phyloP scores from a whole-genome alignment of 2,113 vertebrate genomes.

The Elephas maximus region DNA sequence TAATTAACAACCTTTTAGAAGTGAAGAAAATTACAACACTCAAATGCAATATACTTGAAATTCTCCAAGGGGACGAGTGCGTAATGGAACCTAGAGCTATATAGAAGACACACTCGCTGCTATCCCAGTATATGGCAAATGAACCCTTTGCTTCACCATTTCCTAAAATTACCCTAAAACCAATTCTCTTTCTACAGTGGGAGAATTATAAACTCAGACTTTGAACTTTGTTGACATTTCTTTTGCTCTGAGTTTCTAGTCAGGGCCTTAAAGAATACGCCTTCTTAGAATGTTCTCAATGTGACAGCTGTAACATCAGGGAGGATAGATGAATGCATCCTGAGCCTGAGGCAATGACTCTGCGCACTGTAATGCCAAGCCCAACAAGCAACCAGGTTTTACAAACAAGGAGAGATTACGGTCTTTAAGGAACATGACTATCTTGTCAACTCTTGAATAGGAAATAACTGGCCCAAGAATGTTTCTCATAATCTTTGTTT shows the following conservation, averaged over 20 bases:
- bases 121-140: background rate
- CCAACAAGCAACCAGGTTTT: background rate
- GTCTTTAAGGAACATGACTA: background rate
- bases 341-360: background rate
- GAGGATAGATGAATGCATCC: background rate
- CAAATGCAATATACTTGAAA: background rate
- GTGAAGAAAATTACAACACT: background rate
- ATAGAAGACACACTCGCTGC: background rate
- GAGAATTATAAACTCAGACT: background rate
- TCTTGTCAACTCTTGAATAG: background rate
- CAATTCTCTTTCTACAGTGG: background rate
- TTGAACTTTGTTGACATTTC: background rate
- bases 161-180: conserved; percentile 37
- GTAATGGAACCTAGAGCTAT: background rate
- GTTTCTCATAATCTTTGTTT: conserved; percentile 13
- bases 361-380: background rate
- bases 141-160: background rate
- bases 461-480: background rate
- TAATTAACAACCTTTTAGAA: background rate
- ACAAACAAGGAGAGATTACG: background rate
- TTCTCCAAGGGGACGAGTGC: background rate
- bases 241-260: background rate
- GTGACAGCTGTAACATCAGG: background rate
- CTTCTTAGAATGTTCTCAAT: background rate
- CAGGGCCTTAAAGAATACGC: background rate